These are phyloP conservation scores for Reticulitermes speratus DNA, from an alignment of 1,140 invertebrate genomes.

Conservation along the genomic window DNA sequence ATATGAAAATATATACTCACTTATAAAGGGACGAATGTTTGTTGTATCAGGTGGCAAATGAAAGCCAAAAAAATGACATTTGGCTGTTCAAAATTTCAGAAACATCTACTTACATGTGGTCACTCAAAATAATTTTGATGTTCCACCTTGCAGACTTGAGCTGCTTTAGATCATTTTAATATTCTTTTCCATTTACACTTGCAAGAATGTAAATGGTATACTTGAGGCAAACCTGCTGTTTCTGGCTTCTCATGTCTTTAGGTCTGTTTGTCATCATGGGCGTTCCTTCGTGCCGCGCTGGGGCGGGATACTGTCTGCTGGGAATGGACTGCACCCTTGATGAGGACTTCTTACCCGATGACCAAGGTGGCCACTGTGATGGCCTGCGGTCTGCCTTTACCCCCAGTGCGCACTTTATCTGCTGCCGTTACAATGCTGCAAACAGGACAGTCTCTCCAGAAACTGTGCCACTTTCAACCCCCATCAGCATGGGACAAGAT, in stretches of 20 bases:
- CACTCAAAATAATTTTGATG: too few species aligned
- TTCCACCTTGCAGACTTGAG: too few species aligned
- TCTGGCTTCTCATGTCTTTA: slow-evolving; percentile 36
- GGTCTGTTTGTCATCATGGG: slow-evolving; percentile 52
- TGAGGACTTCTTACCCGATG: slow-evolving; percentile 48
- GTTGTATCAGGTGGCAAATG: too few species aligned
- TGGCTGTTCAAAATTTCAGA: too few species aligned
- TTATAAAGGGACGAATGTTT: too few species aligned
- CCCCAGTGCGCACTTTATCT: slow-evolving; percentile 47
- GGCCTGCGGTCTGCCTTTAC: slow-evolving; percentile 49
- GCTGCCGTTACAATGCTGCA: slow-evolving; percentile 43
- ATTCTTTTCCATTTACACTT: too few species aligned
- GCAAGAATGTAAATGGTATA: too few species aligned
- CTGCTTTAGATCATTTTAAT: too few species aligned
- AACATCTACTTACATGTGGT: too few species aligned
- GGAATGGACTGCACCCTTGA: slow-evolving; percentile 46
- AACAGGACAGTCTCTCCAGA: not conserved
- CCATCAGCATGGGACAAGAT: not conserved
- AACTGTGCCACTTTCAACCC: not conserved
- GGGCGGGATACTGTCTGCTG: slow-evolving; percentile 49
- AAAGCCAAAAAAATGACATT: too few species aligned
- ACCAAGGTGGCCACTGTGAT: slow-evolving; percentile 45
- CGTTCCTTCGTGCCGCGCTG: slow-evolving; percentile 46
- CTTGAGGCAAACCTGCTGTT: not conserved
- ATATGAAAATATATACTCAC: too few species aligned